Base-by-base conservation (phyloP, 2,888 invertebrate species). In the Drosophila nigritarsus region DNA sequence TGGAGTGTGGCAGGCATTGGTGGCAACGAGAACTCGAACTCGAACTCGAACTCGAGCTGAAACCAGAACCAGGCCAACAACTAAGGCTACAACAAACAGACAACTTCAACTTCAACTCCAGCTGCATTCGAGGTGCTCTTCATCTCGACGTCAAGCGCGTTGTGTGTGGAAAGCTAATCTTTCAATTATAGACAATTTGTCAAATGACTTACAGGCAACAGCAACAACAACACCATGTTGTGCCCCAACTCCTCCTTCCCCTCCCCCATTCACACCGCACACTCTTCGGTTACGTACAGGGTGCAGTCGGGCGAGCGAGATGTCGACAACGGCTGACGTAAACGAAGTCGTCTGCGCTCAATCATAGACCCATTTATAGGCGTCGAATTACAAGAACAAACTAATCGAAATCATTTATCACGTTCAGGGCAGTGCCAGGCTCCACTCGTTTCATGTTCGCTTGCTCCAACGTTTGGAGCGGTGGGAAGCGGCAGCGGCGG, bases 111-210 rank as follows among this genome's bases (percentile, higher is more conserved):
- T 27, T 18, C 45, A 40, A 9, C 40, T 45, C 50, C 64, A 45
- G 56, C 73, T 50, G 38, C 61, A 66, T 64, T 55, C 74, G 79
- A 84, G 84, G 77, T 75, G 83, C 85, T 87, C 72, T 75, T 75
- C 74, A 69, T 73, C 75, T 75, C 83, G 75, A 83, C 87, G 86
- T 86, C 83, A 83, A 83, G 76, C 73, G 77, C 62, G 78, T 77
- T 83, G 83, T 87, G 83, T 83, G 88, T 88, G 87, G 89, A 91
- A 91, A 91, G 91, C 92, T 92, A 92, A 92, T 92, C 92, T 92
- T 92, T 92, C 92, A 92, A 92, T 92, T 92, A 92, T 91, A 92
- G 91, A 89, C 92, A 92, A 92, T 92, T 92, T 92, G 92, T 92
- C 92, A 92, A 92, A 91, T 89, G 91, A 87, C 90, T 91, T 90